A percentile compares a stretch with the other conserved stretches of the same genome.
These are phyloP conservation scores for Chionodraco myersi DNA, from an alignment of 2,113 vertebrate genomes.

Conservation along the genomic window DNA sequence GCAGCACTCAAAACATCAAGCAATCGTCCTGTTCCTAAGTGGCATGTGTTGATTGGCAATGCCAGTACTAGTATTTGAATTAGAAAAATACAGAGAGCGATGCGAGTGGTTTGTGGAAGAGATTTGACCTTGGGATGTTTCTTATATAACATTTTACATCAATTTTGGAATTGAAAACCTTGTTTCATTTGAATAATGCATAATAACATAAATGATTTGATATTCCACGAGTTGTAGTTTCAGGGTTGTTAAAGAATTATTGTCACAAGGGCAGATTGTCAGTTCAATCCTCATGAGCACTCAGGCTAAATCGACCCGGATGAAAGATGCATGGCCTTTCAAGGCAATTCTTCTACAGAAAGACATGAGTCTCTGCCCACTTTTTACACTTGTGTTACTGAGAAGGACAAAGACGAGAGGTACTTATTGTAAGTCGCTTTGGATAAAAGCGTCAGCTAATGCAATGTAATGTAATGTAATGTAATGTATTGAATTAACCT, in stretches of 20 bases:
- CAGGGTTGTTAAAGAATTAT: neutral
- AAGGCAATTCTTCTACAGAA: neutral
- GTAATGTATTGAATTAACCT: neutral
- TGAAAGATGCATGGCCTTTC: neutral
- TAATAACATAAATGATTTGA: neutral
- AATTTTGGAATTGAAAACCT: neutral
- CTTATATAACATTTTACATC: neutral
- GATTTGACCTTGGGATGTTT: neutral
- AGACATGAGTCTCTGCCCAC: neutral
- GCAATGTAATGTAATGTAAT: too few relatives aligned
- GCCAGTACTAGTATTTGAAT: too few relatives aligned
- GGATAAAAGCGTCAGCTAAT: too few relatives aligned
- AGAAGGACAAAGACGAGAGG: neutral
- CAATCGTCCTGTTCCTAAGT: too few relatives aligned
- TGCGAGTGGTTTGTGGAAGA: neutral
- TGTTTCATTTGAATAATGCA: neutral
- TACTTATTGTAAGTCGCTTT: neutral
- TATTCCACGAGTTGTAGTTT: neutral
- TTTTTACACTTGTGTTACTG: neutral
- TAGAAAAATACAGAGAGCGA: neutral
- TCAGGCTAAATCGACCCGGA: too few relatives aligned
- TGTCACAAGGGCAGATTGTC: neutral
- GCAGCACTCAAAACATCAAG: too few relatives aligned
- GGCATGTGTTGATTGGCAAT: too few relatives aligned
- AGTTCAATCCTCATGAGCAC: neutral